phyloP scores from a whole-genome alignment of 2,888 invertebrate genomes.

The Tetheella fluctuosa region DNA sequence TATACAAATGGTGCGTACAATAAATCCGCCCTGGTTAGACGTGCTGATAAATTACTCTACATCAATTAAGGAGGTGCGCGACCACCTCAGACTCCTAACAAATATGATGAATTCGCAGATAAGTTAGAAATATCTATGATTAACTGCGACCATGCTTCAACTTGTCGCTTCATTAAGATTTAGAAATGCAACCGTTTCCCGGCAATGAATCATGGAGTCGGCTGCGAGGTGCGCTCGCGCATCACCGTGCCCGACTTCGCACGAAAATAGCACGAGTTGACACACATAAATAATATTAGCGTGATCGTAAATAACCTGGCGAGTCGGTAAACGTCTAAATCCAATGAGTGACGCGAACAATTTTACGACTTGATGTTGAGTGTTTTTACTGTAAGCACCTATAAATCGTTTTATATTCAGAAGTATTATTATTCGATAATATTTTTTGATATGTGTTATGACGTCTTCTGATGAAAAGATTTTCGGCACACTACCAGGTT shows the following conservation, averaged over 20 bases:
- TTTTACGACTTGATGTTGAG: slow-evolving; percentile 12
- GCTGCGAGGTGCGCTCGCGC: slow-evolving; percentile 18
- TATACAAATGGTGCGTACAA: slow-evolving; percentile 16
- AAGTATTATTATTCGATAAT: slow-evolving; percentile 6
- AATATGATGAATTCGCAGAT: slow-evolving; percentile 44
- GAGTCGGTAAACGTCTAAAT: slow-evolving; percentile 43
- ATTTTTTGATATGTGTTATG: slow-evolving; percentile 7
- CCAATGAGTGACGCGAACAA: slow-evolving; percentile 23
- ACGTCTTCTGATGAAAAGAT: slow-evolving; percentile 8
- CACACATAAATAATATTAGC: slow-evolving; percentile 79
- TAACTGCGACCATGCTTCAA: slow-evolving; percentile 41
- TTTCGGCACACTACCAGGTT: background rate
- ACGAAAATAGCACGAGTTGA: slow-evolving; percentile 78
- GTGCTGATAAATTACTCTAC: slow-evolving; percentile 35
- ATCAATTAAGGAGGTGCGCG: slow-evolving; percentile 38
- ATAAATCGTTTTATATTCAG: slow-evolving; percentile 10
- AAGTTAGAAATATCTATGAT: slow-evolving; percentile 36
- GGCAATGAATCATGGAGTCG: slow-evolving; percentile 62
- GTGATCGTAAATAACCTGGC: slow-evolving; percentile 63
- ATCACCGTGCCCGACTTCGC: slow-evolving; percentile 50
- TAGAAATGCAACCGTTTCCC: slow-evolving; percentile 66
- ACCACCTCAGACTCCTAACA: slow-evolving; percentile 24
- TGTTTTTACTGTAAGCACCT: slow-evolving; percentile 10
- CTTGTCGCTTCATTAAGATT: slow-evolving; percentile 47
- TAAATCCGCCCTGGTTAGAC: slow-evolving; percentile 31